These are phyloP conservation scores for Saguinus imperator DNA, from an alignment of 2,113 vertebrate species.

Conservation along the genomic window DNA sequence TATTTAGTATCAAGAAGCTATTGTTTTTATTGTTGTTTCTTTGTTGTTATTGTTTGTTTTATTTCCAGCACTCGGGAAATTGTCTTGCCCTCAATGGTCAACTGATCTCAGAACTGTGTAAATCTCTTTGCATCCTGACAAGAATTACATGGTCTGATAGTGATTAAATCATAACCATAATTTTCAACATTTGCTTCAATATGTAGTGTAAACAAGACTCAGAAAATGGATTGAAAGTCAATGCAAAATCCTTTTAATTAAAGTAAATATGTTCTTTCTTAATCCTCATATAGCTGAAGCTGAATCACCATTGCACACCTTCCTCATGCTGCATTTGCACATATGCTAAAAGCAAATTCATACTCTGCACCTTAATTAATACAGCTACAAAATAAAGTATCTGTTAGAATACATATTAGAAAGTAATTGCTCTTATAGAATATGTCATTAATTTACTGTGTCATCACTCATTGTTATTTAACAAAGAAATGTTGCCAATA, in stretches of 20 bases:
- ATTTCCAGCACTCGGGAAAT: background rate
- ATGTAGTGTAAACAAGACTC: background rate
- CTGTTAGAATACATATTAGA: background rate
- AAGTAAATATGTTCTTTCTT: background rate
- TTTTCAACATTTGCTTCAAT: background rate
- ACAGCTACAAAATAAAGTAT: conserved; percentile 34
- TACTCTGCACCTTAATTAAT: background rate
- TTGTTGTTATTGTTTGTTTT: background rate
- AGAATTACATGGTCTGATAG: background rate
- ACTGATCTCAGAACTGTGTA: background rate
- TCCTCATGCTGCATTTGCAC: background rate
- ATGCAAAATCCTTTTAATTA: background rate
- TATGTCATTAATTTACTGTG: background rate
- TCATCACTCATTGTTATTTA: conserved; percentile 7
- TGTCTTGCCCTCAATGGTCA: background rate
- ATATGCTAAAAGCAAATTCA: background rate
- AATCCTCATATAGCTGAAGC: background rate
- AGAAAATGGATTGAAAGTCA: background rate
- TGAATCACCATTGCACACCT: background rate
- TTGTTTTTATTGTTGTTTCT: background rate
- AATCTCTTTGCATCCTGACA: background rate
- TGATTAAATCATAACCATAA: background rate
- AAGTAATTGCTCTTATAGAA: conserved; percentile 2
- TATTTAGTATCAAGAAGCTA: background rate
- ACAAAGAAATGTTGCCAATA: background rate